Percentiles rank a stretch among this genome's conserved stretches.
Conservation (phyloP, 2,888 invertebrate species). For the Drosophila nr. perissopoda region DNA sequence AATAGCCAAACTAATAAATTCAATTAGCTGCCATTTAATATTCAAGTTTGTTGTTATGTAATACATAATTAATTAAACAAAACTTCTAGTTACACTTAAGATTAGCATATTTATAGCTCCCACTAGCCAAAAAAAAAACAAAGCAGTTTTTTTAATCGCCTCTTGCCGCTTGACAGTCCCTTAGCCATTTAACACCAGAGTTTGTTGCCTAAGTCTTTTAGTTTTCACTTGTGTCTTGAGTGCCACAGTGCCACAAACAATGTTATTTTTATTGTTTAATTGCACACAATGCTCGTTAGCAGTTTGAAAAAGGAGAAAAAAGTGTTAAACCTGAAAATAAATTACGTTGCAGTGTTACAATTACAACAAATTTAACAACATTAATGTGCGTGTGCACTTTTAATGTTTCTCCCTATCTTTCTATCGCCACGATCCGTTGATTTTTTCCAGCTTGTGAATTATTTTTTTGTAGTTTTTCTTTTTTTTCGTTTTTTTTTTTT, state of each 20-base stretch:
- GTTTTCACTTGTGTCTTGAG: constrained; percentile 63
- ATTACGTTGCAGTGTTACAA: constrained; percentile 70
- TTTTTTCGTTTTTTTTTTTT: not conserved
- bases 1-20: not conserved
- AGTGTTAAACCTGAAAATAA: constrained; percentile 29
- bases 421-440: constrained; percentile 51
- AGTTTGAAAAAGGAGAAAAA: constrained; percentile 30
- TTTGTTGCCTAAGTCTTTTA: constrained; percentile 66
- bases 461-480: constrained; percentile 7
- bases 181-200: constrained; percentile 39
- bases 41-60: constrained; percentile 33
- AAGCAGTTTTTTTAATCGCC: not conserved
- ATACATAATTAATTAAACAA: not conserved
- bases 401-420: constrained; percentile 28
- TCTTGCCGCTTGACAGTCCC: constrained; percentile 4
- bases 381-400: constrained; percentile 68
- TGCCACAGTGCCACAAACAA: constrained; percentile 24
- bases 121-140: not conserved
- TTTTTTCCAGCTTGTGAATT: constrained; percentile 66
- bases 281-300: constrained; percentile 68
- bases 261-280: constrained; percentile 62
- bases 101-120: not conserved
- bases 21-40: constrained; percentile 6
- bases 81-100: not conserved
- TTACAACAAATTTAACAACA: constrained; percentile 60